A percentile compares a stretch with the other conserved stretches of the same genome.
These are phyloP conservation scores for Amyelois transitella DNA, from an alignment of 1,140 invertebrate species.

Conservation along the genomic window DNA sequence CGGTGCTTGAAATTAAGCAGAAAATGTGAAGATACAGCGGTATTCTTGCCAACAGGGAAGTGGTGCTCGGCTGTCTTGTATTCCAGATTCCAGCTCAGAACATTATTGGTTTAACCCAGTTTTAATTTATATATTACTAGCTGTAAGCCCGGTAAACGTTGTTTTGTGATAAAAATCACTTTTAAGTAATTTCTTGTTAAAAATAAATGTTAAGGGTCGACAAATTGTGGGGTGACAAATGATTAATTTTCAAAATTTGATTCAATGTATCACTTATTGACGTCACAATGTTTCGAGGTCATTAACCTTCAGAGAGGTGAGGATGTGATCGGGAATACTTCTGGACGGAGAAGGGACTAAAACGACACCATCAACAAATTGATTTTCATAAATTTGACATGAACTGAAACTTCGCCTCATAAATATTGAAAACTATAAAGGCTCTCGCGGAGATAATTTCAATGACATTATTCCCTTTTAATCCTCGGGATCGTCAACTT, in stretches of 20 bases:
- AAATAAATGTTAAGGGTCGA: too few relatives aligned
- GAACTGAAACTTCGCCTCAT: constrained; percentile 16
- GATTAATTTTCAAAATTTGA: too few relatives aligned
- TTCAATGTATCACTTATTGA: too few relatives aligned
- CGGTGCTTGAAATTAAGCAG: background rate
- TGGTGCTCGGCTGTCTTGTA: background rate
- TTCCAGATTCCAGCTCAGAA: background rate
- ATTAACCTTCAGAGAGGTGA: too few relatives aligned
- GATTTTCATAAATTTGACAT: background rate
- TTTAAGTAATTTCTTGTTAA: too few relatives aligned
- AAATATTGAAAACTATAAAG: constrained; percentile 39
- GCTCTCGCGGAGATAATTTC: constrained; percentile 27
- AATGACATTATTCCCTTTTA: constrained; percentile 13
- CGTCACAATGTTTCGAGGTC: too few relatives aligned
- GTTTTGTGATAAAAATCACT: too few relatives aligned
- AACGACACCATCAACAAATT: background rate
- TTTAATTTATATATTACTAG: too few relatives aligned
- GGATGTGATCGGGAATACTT: too few relatives aligned
- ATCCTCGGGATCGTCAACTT: background rate
- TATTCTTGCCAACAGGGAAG: constrained; percentile 1
- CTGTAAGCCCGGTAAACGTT: too few relatives aligned
- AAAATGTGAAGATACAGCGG: constrained; percentile 2
- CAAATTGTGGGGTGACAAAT: too few relatives aligned
- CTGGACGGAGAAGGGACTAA: too few relatives aligned
- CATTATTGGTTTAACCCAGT: background rate